Evolutionary conservation across 2,113 vertebrate species (phyloP), one percentile per base, ranked within the genome.

Genomic region (Etheostoma cragini): DNA sequence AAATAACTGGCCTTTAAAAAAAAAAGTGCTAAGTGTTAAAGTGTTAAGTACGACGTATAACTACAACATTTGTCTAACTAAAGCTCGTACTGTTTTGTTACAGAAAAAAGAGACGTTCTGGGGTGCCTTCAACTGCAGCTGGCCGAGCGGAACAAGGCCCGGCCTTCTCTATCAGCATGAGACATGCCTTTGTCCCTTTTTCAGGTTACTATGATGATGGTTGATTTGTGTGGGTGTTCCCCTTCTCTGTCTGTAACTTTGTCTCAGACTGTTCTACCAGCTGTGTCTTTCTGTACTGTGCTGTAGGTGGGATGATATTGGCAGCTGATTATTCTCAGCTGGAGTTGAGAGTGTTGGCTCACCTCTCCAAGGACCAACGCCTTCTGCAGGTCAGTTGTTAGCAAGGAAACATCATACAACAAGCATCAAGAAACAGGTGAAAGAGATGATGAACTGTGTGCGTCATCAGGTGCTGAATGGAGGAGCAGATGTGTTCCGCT

Each of bases 291-390:
- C 33, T 56, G 13, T 24, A 17, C 56, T 54, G 16, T 49, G 8
- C 67, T 49, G 83, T 72, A 99, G 98, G 97, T 74, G 98, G 97
- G 17, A 94, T 99, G 72, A 97, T 99, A 74, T 83, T 99, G 91
- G 97, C 97, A 85, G 98, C 96, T 3, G 98, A 99, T 94, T 99
- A 99, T 78, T 99, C 97, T 82, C 98, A 99, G 91, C 92, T 99
- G 68, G 98, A 99, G 88, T 84, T 99, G 87, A 95, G 98, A 72
- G 96, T 99, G 81, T 93, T 99, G 88, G 97, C 98, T 90, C 98
- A 99, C 84, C 96, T 99, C 49, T 97, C 98, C 71, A 61, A 88
- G 0, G 98, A 99, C 77, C 74, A 47, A 47, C 95, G 94, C 22
- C 98, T 99, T 64, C 94, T 97, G 17, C 92, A 93, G 90, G 93